Percentiles rank a stretch among this genome's conserved stretches.
Evolutionary conservation across 2,888 invertebrate species (phyloP).

Genomic region (Bombyx huttoni): DNA sequence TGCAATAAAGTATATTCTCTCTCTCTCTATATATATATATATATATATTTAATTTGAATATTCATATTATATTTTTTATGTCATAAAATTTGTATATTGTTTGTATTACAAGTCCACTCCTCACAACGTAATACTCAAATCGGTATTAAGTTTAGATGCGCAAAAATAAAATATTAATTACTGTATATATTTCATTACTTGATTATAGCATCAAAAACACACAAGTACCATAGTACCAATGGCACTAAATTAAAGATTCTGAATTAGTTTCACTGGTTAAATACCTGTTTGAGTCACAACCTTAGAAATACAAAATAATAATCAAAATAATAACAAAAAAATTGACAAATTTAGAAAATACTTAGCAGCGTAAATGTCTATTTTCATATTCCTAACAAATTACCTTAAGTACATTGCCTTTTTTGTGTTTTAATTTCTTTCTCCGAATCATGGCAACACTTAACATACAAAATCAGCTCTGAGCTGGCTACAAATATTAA

Average conservation of each 20-base stretch:
- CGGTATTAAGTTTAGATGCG: no score
- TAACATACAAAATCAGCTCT: slow-evolving; percentile 1
- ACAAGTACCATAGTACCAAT: no score
- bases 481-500: slow-evolving; percentile 1
- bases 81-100: no score
- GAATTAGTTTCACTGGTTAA: slow-evolving; percentile 10
- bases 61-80: no score
- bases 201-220: no score
- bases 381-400: slow-evolving; percentile 20
- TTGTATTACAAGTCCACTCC: no score
- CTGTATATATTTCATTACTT: no score
- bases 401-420: slow-evolving; percentile 39
- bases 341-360: slow-evolving; percentile 17
- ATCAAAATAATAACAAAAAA: slow-evolving; percentile 16
- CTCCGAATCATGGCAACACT: neutral
- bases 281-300: slow-evolving; percentile 33
- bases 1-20: no score
- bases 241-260: neutral
- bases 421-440: slow-evolving; percentile 8
- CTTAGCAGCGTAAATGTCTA: slow-evolving; percentile 13
- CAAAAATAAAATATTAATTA: no score
- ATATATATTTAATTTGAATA: no score
- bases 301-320: slow-evolving; percentile 23
- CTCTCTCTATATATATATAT: no score
- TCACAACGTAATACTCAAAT: no score